Evolutionary conservation across 2,797 vertebrate genomes (phyloP), one percentile per base, ranked within the genome.

Genomic region (Paedocypris micromegethes): DNA sequence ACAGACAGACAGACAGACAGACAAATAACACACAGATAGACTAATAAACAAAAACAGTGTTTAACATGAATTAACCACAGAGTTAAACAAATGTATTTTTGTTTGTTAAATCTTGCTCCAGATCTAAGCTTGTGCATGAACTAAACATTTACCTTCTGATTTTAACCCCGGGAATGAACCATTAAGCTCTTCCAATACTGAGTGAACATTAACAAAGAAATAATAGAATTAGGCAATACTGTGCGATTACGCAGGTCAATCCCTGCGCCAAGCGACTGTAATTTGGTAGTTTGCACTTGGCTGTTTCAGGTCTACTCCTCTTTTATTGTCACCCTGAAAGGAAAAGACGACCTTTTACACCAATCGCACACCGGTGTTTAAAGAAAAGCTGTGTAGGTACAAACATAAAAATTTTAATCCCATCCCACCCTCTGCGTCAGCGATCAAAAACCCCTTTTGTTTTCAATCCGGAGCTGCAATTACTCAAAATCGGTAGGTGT

Each of bases 371-470:
- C 38, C 48, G 41, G 40, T 54, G 64, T 49, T 66, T 50, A 67
- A 76, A 69, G 68, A 43, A 75, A 59, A 48, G 66, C 60, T 58
- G 55, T 37, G 2, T 56, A 58, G 67, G 52, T 62, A 68, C 47
- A 59, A 74, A 53, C 64, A 46, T 53, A 64, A 68, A 77, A 45
- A 68, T 68, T 47, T 76, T 76, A 78, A 78, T 78, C 77, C 77
- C 66, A 72, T 74, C 76, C 69, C 69, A 72, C 46, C 63, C 60
- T 58, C 58, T 56, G 66, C 49, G 43, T 72, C 74, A 72, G 70
- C 69, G 69, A 70, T 74, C 70, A 74, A 67, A 70, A 70, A 49
- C 58, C 52, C 9, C 47, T 63, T 76, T 76, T 62, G 64, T 64
- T 66, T 67, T 74, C 58, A 42, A 46, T 64, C 65, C 68, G 73